These are phyloP conservation scores for Ciconia nigra DNA, from an alignment of 2,797 vertebrate species.

Conservation along the genomic window DNA sequence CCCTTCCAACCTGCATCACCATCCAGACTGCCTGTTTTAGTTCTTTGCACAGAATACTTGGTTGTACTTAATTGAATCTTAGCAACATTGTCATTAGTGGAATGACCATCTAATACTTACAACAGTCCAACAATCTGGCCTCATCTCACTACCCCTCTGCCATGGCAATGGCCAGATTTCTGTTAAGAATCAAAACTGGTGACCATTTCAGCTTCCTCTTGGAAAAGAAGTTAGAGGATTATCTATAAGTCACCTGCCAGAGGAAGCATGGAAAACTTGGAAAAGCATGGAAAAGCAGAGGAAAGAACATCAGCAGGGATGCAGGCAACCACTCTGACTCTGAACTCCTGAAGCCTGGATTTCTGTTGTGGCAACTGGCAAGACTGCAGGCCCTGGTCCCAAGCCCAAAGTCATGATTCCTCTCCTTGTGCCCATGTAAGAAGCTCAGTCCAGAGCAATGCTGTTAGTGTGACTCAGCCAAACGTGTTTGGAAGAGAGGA, in stretches of 20 bases:
- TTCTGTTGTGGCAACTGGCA: neutral
- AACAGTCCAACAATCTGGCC: accelerated
- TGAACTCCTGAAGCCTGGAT: neutral
- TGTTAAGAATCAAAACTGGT: neutral
- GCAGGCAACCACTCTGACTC: neutral
- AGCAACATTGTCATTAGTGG: neutral
- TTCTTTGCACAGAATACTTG: neutral
- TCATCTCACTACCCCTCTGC: neutral
- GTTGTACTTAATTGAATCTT: neutral
- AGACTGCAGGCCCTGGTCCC: neutral
- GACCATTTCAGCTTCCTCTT: neutral
- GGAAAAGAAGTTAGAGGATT: neutral
- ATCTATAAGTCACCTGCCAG: neutral
- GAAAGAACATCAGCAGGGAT: neutral
- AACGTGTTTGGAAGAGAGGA: neutral
- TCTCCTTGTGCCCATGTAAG: neutral
- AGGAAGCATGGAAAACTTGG: neutral
- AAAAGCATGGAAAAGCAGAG: too few species aligned
- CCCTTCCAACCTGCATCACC: neutral
- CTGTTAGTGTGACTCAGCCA: neutral
- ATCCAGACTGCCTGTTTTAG: neutral
- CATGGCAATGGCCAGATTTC: neutral
- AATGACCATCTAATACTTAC: neutral
- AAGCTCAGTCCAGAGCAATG: neutral
- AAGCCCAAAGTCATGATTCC: neutral